These are phyloP conservation scores for Vespertilio murinus DNA, from an alignment of 2,797 vertebrate species.

Conservation along the genomic window DNA sequence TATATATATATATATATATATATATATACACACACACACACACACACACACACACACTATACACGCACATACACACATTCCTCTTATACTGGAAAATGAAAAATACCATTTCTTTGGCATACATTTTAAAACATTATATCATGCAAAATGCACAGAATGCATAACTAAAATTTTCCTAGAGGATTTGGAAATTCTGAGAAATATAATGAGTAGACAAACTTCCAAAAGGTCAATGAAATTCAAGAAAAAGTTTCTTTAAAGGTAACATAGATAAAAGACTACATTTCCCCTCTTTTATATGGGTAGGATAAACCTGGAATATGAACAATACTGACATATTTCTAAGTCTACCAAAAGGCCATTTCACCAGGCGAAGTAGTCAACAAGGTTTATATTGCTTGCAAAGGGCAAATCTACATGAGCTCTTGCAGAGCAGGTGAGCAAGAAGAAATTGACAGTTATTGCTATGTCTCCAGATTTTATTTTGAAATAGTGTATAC, in stretches of 20 bases:
- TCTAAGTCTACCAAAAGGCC: constrained; percentile 62
- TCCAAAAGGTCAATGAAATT: constrained; percentile 74
- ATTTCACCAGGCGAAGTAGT: constrained; percentile 36
- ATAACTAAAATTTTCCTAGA: constrained; percentile 14
- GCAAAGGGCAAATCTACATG: constrained; percentile 61
- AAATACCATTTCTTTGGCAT: not conserved
- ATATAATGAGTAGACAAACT: constrained; percentile 57
- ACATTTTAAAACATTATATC: constrained; percentile 28
- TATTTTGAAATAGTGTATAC: not conserved
- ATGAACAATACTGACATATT: constrained; percentile 59
- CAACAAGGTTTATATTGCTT: constrained; percentile 35
- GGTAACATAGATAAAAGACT: constrained; percentile 56
- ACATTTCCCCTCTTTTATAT: constrained; percentile 53
- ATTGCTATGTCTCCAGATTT: not conserved
- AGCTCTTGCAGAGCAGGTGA: not conserved
- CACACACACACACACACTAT: too few species aligned
- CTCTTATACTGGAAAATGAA: not conserved
- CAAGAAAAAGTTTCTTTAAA: constrained; percentile 61
- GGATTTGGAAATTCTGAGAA: constrained; percentile 45
- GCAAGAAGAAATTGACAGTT: not conserved
- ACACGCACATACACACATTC: not conserved
- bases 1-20: too few species aligned
- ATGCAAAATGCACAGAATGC: constrained; percentile 13
- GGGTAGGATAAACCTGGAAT: constrained; percentile 45
- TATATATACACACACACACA: not conserved